phyloP scores from a whole-genome alignment of 2,797 vertebrate genomes.

The Coranthus polyacanthus region DNA sequence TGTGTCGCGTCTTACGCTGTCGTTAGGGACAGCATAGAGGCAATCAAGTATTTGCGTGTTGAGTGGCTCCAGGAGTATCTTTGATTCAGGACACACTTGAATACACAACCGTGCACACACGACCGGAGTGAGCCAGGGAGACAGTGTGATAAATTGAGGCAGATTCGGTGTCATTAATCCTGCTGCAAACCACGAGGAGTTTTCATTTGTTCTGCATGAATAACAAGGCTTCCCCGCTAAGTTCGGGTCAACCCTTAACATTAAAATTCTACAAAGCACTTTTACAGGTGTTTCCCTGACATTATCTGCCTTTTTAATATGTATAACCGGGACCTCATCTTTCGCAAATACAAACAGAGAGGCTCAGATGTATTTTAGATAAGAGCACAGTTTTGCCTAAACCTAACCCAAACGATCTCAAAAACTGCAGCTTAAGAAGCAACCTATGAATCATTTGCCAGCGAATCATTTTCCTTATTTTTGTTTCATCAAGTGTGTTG shows the following conservation, averaged over 20 bases:
- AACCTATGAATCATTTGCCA: too few relatives aligned
- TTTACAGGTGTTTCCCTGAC: conserved; percentile 29
- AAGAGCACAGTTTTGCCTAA: background rate
- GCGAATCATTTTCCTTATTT: conserved; percentile 1
- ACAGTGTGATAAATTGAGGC: conserved; percentile 58
- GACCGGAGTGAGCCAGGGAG: conserved; percentile 20
- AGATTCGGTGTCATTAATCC: conserved; percentile 64
- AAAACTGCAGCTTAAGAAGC: too few relatives aligned
- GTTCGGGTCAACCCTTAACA: conserved; percentile 29
- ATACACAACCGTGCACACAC: conserved; percentile 27
- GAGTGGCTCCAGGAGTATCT: conserved; percentile 52
- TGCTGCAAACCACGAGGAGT: conserved; percentile 36
- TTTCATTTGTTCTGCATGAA: conserved; percentile 59
- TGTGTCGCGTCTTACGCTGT: conserved; percentile 23
- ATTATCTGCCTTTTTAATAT: conserved; percentile 4
- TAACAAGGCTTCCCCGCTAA: conserved; percentile 33
- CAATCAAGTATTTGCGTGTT: conserved; percentile 63
- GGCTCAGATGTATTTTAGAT: background rate
- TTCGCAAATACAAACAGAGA: background rate
- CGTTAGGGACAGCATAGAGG: conserved; percentile 34
- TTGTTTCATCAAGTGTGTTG: background rate
- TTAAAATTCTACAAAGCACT: conserved; percentile 14
- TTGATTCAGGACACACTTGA: conserved; percentile 54
- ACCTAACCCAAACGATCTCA: background rate
- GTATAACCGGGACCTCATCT: background rate